Base-by-base conservation (phyloP, 2,797 vertebrate genomes). In the Danionella dracula region DNA sequence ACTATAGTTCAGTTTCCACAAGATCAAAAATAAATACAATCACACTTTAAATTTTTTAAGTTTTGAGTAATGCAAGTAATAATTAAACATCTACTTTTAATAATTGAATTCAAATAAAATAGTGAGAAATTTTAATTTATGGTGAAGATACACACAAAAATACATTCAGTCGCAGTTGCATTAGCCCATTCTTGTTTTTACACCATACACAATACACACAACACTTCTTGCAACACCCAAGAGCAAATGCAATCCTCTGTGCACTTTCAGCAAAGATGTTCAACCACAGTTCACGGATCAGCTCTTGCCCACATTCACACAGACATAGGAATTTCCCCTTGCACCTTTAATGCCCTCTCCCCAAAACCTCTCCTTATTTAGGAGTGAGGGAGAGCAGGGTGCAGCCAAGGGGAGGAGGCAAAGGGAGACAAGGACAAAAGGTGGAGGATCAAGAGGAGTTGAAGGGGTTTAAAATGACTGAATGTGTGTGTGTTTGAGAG, bases 401-500 rank as follows among this genome's bases (percentile, higher is more conserved):
- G 48, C 27, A 46, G 57, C 40, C 49, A 45, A 54, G 55, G 48
- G 53, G 74, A 73, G 72, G 42, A 74, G 74, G 68, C 56, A 49
- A 54, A 64, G 54, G 60, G 49, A 57, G 20, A 68, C 79, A 63
- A 77, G 71, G 68, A 78, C 76, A 79, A 74, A 67, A 72, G 79
- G 73, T 51, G 64, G 49, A 31, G 77, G 69, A 77, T 80, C 75
- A 79, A 83, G 79, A 78, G 78, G 78, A 79, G 44, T 71, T 76
- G 75, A 77, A 80, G 81, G 76, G 83, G 50, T 55, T 41, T 35
- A 59, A 71, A 59, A 53, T 56, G 48, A 78, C 76, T 71, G 76
- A 60, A 70, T 57, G 72, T 49, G 66, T 82, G 78, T 80, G 79
- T 83, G 79, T 82, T 77, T 79, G 79, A 83, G 79, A 87, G 84